Conservation (phyloP, 2,113 vertebrate species). For the Calidris pugnax region DNA sequence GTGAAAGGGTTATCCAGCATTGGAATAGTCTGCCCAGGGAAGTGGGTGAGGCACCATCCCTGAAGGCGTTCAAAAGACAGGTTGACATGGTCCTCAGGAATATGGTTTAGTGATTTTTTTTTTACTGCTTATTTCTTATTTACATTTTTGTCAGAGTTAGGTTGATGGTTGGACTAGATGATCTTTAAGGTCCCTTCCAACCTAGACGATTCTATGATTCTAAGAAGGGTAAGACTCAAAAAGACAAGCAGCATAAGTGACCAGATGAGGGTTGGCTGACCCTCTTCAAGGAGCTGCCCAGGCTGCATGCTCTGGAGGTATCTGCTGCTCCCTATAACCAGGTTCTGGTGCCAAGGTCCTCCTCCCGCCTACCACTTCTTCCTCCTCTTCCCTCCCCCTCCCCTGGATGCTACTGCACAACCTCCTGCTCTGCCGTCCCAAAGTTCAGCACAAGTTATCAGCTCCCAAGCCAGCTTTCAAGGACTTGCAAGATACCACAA, state of each 20-base stretch:
- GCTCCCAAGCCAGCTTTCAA: not conserved
- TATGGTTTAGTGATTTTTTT: too few species aligned
- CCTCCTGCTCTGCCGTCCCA: not conserved
- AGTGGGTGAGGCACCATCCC: too few species aligned
- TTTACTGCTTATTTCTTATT: too few species aligned
- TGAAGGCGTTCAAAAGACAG: too few species aligned
- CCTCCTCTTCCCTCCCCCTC: not conserved
- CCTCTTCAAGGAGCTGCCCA: not conserved
- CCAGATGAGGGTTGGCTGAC: not conserved
- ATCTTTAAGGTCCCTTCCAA: too few species aligned
- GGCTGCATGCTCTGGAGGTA: not conserved
- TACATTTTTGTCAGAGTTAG: too few species aligned
- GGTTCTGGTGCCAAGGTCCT: not conserved
- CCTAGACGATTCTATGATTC: too few species aligned
- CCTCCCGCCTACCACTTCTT: not conserved
- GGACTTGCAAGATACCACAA: not conserved
- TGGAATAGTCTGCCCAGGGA: too few species aligned
- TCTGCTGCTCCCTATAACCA: not conserved
- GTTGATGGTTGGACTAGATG: too few species aligned
- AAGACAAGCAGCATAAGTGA: not conserved
- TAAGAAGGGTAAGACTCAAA: not conserved
- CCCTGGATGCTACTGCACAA: accelerated
- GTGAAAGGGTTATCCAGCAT: too few species aligned
- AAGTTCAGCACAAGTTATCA: not conserved
- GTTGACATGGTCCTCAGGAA: too few species aligned